Base-by-base conservation (phyloP, 2,888 invertebrate genomes). In the Aleiodes alternator region DNA sequence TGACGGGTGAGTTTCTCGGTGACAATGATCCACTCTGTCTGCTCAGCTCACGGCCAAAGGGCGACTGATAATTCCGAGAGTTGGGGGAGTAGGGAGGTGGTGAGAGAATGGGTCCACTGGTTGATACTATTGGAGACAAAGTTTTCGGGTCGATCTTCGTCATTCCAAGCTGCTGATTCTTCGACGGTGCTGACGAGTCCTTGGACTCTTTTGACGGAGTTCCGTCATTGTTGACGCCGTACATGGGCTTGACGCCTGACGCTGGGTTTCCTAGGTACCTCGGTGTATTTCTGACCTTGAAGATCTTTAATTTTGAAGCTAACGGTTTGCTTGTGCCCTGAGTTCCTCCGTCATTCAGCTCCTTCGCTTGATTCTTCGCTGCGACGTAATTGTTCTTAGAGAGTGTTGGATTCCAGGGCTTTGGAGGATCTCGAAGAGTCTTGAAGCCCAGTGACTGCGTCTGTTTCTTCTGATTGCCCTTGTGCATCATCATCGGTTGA, bases 231-330 rank as follows among this genome's bases (percentile, higher is more conserved):
- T 89, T 87, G 0, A 91, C 90, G 8, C 91, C 91, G 79, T 92
- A 93, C 90, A 92, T 91, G 0, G 92, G 92, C 78, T 92, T 92
- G 0, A 92, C 92, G 0, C 92, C 92, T 0, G 92, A 92, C 0
- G 92, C 91, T 0, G 92, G 93, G 82, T 92, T 92, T 0, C 92
- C 92, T 43, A 81, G 69, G 59, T 76, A 81, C 75, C 80, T 73
- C 1, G 78, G 79, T 1, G 75, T 90, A 78, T 92, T 92, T 31
- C 92, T 85, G 87, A 91, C 90, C 82, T 92, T 92, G 80, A 92
- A 92, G 76, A 92, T 92, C 82, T 92, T 91, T 4, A 92, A 92
- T 78, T 91, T 91, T 0, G 86, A 85, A 3, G 84, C 82, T 51
- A 85, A 84, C 14, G 84, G 80, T 69, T 89, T 88, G 8, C 79